A percentile compares a stretch with the other conserved stretches of the same genome.
Evolutionary conservation across 1,140 invertebrate species (phyloP).

Genomic region (Rhopalosiphum maidis): DNA sequence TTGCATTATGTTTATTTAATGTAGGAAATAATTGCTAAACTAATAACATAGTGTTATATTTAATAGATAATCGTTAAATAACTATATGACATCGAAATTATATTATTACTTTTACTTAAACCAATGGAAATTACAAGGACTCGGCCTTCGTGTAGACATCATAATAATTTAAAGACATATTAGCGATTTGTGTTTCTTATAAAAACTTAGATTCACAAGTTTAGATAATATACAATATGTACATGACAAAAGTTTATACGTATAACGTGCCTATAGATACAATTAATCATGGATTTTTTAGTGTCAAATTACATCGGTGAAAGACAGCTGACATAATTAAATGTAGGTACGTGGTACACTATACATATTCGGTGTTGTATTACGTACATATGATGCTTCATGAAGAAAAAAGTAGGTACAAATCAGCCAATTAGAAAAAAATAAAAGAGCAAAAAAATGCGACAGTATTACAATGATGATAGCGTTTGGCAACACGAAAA

Average conservation of each 20-base stretch:
- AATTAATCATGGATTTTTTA: not conserved
- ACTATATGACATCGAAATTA: not conserved
- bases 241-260: not conserved
- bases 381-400: not conserved
- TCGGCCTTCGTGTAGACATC: not conserved
- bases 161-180: not conserved
- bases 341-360: not conserved
- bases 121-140: conserved; percentile 21
- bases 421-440: not conserved
- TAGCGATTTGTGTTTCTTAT: not conserved
- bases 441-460: not conserved
- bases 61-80: not conserved
- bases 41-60: not conserved
- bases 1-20: not conserved
- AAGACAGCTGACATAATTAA: not conserved
- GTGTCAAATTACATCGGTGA: not conserved
- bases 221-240: not conserved
- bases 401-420: not conserved
- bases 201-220: not conserved
- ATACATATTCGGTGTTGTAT: not conserved
- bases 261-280: no score
- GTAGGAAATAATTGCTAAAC: not conserved
- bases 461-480: not conserved
- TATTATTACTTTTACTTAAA: not conserved
- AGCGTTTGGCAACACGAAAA: not conserved